Percentiles rank a stretch among this genome's conserved stretches.
phyloP scores from a whole-genome alignment of 2,888 invertebrate species.

The Trachelus tabidus region DNA sequence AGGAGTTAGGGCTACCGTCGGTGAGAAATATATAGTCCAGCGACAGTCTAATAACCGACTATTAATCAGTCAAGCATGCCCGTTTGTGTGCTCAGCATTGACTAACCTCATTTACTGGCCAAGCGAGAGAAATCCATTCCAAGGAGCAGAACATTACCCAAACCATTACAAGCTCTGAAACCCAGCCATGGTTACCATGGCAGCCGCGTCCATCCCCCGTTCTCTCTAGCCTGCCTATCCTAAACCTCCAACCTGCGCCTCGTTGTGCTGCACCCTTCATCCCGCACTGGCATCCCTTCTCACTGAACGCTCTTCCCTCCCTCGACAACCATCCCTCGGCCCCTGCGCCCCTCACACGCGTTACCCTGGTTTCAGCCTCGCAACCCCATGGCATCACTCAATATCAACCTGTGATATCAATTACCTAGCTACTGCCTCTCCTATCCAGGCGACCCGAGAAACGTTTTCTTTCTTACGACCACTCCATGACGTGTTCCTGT shows the following conservation, averaged over 20 bases:
- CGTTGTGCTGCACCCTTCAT: constrained; percentile 11
- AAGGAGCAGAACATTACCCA: constrained; percentile 56
- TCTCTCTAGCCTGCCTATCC: constrained; percentile 13
- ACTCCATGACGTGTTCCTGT: background rate
- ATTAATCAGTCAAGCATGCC: constrained; percentile 23
- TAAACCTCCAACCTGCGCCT: constrained; percentile 3
- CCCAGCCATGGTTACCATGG: constrained; percentile 61
- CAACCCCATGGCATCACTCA: constrained; percentile 13
- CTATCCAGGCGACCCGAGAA: background rate
- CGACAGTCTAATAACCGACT: constrained; percentile 25
- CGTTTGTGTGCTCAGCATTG: constrained; percentile 44
- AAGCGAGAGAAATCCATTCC: constrained; percentile 56
- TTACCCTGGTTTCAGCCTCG: constrained; percentile 1
- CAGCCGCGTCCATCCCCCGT: constrained; percentile 58
- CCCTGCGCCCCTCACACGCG: background rate
- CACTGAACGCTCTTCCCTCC: background rate
- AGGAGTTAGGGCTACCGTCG: background rate
- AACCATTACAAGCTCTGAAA: constrained; percentile 52
- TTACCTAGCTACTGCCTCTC: constrained; percentile 26
- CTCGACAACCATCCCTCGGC: background rate
- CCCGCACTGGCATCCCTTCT: constrained; percentile 7
- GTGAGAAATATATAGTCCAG: background rate
- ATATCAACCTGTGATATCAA: constrained; percentile 42
- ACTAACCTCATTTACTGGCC: constrained; percentile 54
- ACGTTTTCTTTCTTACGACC: background rate